These are phyloP conservation scores for Lepidochitona cinerea DNA, from an alignment of 2,888 invertebrate species.

Conservation along the genomic window DNA sequence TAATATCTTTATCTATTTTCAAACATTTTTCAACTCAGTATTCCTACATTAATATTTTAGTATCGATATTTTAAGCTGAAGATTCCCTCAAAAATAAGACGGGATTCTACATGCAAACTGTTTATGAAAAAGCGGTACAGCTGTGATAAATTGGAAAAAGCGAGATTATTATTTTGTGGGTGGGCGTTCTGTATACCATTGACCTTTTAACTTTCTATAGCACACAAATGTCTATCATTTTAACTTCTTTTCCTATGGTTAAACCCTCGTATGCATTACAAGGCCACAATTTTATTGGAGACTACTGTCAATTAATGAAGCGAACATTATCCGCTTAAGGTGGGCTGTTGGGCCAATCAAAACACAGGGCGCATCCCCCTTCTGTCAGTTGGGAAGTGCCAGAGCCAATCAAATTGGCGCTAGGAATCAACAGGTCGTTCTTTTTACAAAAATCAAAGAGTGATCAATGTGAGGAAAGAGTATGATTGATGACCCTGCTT, in stretches of 20 bases:
- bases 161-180: not conserved
- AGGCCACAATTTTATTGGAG: not conserved
- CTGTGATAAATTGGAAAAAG: too few relatives aligned
- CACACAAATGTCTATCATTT: not conserved
- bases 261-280: not conserved
- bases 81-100: too few relatives aligned
- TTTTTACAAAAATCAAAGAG: not conserved
- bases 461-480: not conserved
- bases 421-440: slow-evolving; percentile 3
- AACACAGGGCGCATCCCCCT: not conserved
- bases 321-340: not conserved
- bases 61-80: too few relatives aligned
- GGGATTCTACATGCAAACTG: too few relatives aligned
- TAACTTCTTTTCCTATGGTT: not conserved
- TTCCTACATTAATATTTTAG: too few relatives aligned
- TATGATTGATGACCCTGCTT: slow-evolving; percentile 6
- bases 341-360: not conserved
- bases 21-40: too few relatives aligned
- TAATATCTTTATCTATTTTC: too few relatives aligned
- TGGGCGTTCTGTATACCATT: not conserved
- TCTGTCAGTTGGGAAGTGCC: not conserved
- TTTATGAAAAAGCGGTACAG: too few relatives aligned
- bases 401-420: not conserved
- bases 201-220: not conserved
- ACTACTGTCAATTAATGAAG: slow-evolving; percentile 2